Percentiles rank a stretch among this genome's conserved stretches.
These are phyloP conservation scores for Drusus annulatus DNA, from an alignment of 1,140 invertebrate genomes.

Conservation along the genomic window DNA sequence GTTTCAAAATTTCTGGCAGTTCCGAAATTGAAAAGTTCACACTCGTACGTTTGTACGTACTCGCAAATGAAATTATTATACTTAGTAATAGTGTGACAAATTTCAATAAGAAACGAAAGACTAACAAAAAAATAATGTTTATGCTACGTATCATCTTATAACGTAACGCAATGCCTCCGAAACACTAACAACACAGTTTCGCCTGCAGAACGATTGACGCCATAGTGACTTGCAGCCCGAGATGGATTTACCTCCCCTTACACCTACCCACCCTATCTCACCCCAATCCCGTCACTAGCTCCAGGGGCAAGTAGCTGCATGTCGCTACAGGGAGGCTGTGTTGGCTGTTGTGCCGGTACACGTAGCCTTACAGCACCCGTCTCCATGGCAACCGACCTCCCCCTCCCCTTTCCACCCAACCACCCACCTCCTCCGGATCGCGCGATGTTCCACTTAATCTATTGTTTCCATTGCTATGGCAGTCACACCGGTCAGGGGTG, in stretches of 20 bases:
- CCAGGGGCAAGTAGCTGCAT: neutral
- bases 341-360: neutral
- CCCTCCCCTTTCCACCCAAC: conserved; percentile 9
- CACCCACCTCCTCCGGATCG: conserved; percentile 7
- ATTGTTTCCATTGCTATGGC: conserved; percentile 58
- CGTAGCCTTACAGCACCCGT: conserved; percentile 17
- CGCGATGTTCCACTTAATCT: conserved; percentile 59
- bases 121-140: too few relatives aligned
- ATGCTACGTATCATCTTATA: too few relatives aligned
- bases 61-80: too few relatives aligned
- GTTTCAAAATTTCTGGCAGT: too few relatives aligned
- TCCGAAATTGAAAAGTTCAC: too few relatives aligned
- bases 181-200: too few relatives aligned
- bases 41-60: too few relatives aligned
- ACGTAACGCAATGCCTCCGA: too few relatives aligned
- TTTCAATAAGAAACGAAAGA: too few relatives aligned
- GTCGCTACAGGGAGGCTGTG: neutral
- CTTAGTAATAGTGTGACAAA: too few relatives aligned
- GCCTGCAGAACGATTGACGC: neutral
- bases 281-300: too few relatives aligned
- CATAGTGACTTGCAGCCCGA: conserved; percentile 1
- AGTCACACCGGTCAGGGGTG: conserved; percentile 45
- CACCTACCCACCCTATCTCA: too few relatives aligned
- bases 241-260: conserved; percentile 15
- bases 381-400: conserved; percentile 44